Evolutionary conservation across 2,113 vertebrate species (phyloP), one percentile per base, ranked within the genome.

Genomic region (Melanotaenia duboulayi): DNA sequence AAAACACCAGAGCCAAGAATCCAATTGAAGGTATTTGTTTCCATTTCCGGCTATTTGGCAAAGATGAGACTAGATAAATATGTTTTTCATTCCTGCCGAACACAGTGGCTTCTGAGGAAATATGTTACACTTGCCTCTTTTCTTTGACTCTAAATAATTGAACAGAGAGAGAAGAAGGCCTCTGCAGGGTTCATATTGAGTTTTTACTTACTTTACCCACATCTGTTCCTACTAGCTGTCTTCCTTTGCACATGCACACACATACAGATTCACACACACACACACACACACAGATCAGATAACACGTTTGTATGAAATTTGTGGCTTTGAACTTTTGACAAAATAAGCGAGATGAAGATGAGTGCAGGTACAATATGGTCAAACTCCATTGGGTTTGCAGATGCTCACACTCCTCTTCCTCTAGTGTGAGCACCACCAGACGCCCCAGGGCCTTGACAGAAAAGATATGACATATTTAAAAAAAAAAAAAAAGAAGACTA

Each of bases 111-210:
- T 92, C 84, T 82, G 88, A 84, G 86, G 85, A 89, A 90, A 87
- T 54, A 65, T 79, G 82, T 86, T 90, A 72, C 81, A 76, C 59
- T 59, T 50, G 71, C 81, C 85, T 90, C 85, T 87, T 90, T 90
- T 92, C 84, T 91, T 90, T 85, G 83, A 90, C 83, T 91, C 84
- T 93, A 92, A 95, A 93, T 93, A 94, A 94, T 94, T 94, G 85
- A 94, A 91, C 77, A 93, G 89, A 89, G 83, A 75, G 74, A 89
- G 77, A 89, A 61, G 66, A 86, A 86, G 87, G 88, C 89, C 91
- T 93, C 92, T 72, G 78, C 82, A 87, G 90, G 90, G 80, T 91
- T 93, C 77, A 87, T 89, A 86, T 91, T 86, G 82, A 90, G 87
- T 91, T 92, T 93, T 88, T 63, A 82, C 86, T 48, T 69, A 89